Evolutionary conservation across 53 echinoderm and acorn worm genomes (phyloP), one percentile per base, ranked within the genome.

Genomic region (Astropecten irregularis): DNA sequence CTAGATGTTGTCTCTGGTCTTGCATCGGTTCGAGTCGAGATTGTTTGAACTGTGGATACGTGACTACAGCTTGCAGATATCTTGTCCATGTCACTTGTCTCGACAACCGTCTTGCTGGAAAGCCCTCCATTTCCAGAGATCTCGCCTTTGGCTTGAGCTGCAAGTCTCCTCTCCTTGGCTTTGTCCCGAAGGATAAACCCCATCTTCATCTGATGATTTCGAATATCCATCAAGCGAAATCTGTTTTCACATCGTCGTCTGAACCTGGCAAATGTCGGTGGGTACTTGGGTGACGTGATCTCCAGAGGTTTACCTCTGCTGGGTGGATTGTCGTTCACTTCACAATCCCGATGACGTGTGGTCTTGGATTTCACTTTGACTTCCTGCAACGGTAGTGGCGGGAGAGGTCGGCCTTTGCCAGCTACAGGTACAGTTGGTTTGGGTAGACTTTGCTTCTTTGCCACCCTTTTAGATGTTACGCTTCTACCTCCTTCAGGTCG

Each of bases 401-500:
- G 74, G 74, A 74, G 74, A 56, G 74, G 74, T 22, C 74, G 74
- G 39, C 74, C 55, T 57, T 74, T 36, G 23, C 26, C 58, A 8
- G n/a, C n/a, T n/a, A 1, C 36, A 36, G 74, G 74, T 25, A 74
- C 39, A 18, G 47, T 10, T 3, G 27, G 34, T 34, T 2, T 1
- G 44, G 68, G 68, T 6, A 74, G 20, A 23, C 36, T 22, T 14
- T 14, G 42, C 27, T 35, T 21, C 37, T 22, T 9, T 34, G 73
- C 28, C 0, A 30, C 5, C 10, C 37, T 54, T 9, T 37, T 21
- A 32, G 72, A 42, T 34, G 4, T 52, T 36, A 18, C 20, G 54
- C 40, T 57, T 22, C 33, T 25, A 25, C 18, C 16, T 10, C 56
- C 29, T 33, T 37, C 16, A 15, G 13, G 38, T 34, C 26, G 18